Percentiles rank a stretch among this genome's conserved stretches.
Evolutionary conservation across 2,888 invertebrate genomes (phyloP).

Genomic region (Lymantria monacha): DNA sequence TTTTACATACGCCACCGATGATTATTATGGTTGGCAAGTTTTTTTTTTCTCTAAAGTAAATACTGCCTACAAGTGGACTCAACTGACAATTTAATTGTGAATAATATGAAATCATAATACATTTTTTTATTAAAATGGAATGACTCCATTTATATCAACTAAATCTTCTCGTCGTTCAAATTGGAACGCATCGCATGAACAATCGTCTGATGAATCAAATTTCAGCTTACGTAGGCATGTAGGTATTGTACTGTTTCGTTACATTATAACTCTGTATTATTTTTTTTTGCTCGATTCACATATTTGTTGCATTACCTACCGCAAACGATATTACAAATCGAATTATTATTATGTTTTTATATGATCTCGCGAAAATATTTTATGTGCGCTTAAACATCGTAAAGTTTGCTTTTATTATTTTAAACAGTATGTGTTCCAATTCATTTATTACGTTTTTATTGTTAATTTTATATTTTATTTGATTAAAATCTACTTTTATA

Average conservation of each 20-base stretch:
- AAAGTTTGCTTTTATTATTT: neutral
- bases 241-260: constrained; percentile 18
- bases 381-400: constrained; percentile 10
- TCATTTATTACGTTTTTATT: neutral
- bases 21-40: too few species aligned
- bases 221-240: constrained; percentile 13
- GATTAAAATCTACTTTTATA: neutral
- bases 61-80: neutral
- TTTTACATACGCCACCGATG: too few species aligned
- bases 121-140: constrained; percentile 4
- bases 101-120: constrained; percentile 1
- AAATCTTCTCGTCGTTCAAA: neutral
- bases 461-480: too few species aligned
- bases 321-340: constrained; percentile 19
- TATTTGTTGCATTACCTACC: constrained; percentile 27
- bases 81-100: constrained; percentile 11
- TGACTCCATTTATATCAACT: constrained; percentile 10
- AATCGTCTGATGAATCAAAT: constrained; percentile 24
- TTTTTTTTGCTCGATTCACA: constrained; percentile 22
- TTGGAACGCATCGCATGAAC: constrained; percentile 9
- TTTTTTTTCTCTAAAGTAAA: too few species aligned
- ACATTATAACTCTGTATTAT: constrained; percentile 11
- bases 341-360: constrained; percentile 20
- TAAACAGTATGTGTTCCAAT: neutral
- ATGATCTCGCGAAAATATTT: constrained; percentile 5